Conservation (phyloP, 2,113 vertebrate genomes). For the Misgurnus anguillicaudatus region DNA sequence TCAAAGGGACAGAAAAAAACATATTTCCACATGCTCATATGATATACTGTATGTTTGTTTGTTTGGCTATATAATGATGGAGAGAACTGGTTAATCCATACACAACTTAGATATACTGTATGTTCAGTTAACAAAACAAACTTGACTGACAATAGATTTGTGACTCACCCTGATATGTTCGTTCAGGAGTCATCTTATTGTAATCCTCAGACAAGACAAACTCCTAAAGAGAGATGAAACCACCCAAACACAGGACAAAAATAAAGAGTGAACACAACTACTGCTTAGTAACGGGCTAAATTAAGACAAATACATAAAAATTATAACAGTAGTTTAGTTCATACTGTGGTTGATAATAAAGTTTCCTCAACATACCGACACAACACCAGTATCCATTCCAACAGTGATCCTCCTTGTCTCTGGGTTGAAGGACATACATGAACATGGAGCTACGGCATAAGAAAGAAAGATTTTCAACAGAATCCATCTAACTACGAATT, state of each 20-base stretch:
- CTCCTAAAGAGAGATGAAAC: constrained; percentile 76
- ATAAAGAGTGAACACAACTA: background rate
- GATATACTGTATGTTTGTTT: too few relatives aligned
- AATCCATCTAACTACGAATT: background rate
- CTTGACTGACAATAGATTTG: background rate
- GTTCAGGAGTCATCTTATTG: constrained; percentile 92
- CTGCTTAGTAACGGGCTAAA: background rate
- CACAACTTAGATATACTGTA: too few relatives aligned
- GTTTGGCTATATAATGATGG: background rate
- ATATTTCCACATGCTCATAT: background rate
- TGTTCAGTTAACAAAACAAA: background rate
- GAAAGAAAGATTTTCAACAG: background rate
- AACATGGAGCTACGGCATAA: constrained; percentile 85
- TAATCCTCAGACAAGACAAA: constrained; percentile 97
- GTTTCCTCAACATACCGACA: constrained; percentile 85
- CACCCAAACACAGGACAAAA: background rate
- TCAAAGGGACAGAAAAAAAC: background rate
- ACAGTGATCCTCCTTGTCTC: constrained; percentile 96
- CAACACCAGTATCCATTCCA: constrained; percentile 93
- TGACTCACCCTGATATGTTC: constrained; percentile 90
- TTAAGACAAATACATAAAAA: background rate
- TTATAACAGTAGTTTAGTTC: background rate
- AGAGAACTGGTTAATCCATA: too few relatives aligned
- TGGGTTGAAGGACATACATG: constrained; percentile 98
- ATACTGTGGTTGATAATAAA: background rate